Evolutionary conservation across 2,888 invertebrate genomes (phyloP), one percentile per base, ranked within the genome.

Genomic region (Oscheius myriophilus): DNA sequence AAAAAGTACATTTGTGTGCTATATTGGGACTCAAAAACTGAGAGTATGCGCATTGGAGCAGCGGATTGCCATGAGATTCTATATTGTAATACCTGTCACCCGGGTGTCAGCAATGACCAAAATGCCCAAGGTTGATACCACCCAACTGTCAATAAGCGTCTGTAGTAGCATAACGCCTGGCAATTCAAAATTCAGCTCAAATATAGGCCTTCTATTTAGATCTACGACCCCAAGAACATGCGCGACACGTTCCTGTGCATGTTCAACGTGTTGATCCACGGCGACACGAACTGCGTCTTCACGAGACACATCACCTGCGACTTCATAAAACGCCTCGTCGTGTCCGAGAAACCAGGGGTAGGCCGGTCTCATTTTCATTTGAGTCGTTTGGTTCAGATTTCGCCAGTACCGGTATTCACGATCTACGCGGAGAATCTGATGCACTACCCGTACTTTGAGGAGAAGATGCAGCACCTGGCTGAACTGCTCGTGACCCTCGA

Each of bases 291-390:
- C 33, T 77, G 84, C 39, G 78, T 84, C 39, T 85, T 86, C 71
- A 86, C 87, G 0, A 80, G 87, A n/a, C 84, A 85, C 26, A 87
- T 88, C 70, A 87, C 87, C 25, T 87, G 87, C 0, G 88, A 88
- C 74, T 80, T 88, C 4, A 84, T 88, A 45, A 83, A 79, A 51
- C 85, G 88, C 57, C 77, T 88, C 4, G 78, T 88, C 7, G 76
- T 84, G 1, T 75, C 77, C 3, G 82, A 81, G 18, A 53, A 67
- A 25, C 66, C 70, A 23, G 57, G 75, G 49, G 75, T 78, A 21
- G 23, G 58, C 41, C 49, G 33, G 46, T 21, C 41, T 42, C n/a
- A 23, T 11, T 23, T 39, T 12, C 18, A 21, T 11, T n/a, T 21
- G 18, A 3, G 14, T 16, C 42, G 39, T 7, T 23, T 16, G 16